Evolutionary conservation across 2,113 vertebrate species (phyloP).

Genomic region (Dolichallabes microphthalmus): DNA sequence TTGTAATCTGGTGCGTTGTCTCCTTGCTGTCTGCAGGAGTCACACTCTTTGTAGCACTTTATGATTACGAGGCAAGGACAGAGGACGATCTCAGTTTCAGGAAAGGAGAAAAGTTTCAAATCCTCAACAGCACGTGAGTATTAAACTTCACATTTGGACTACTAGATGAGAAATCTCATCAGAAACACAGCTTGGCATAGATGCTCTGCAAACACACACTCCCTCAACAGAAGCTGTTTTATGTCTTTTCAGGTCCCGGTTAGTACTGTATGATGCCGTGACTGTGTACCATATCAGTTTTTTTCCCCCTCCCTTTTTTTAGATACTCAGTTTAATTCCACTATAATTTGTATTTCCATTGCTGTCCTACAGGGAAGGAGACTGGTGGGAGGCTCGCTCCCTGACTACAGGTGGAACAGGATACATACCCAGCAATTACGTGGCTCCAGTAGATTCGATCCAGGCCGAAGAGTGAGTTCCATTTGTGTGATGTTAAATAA

Average conservation of each 20-base stretch:
- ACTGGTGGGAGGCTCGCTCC: slow-evolving; percentile 99
- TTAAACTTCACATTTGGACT: slow-evolving; percentile 14
- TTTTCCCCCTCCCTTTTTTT: not conserved
- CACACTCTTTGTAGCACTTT: slow-evolving; percentile 97
- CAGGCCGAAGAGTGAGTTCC: slow-evolving; percentile 96
- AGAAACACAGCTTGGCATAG: not conserved
- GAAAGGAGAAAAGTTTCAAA: slow-evolving; percentile 99
- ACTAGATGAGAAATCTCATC: not conserved
- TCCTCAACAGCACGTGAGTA: slow-evolving; percentile 99
- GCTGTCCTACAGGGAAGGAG: slow-evolving; percentile 83
- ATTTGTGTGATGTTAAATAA: slow-evolving; percentile 19
- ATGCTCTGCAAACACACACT: not conserved
- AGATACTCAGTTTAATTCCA: slow-evolving; percentile 8
- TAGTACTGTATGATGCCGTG: not conserved
- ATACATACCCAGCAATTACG: slow-evolving; percentile 99
- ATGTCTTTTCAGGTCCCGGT: not conserved
- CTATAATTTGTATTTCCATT: slow-evolving; percentile 19
- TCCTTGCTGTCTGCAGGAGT: slow-evolving; percentile 78
- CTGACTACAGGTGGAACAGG: slow-evolving; percentile 95
- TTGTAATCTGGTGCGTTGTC: not conserved
- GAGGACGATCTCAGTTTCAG: slow-evolving; percentile 99
- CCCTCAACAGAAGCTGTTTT: not conserved
- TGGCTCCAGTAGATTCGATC: slow-evolving; percentile 98
- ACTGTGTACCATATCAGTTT: no score
- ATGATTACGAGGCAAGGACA: slow-evolving; percentile 96